A percentile compares a stretch with the other conserved stretches of the same genome.
Evolutionary conservation across 1,140 invertebrate species (phyloP).

Genomic region (Eurosta solidaginis): DNA sequence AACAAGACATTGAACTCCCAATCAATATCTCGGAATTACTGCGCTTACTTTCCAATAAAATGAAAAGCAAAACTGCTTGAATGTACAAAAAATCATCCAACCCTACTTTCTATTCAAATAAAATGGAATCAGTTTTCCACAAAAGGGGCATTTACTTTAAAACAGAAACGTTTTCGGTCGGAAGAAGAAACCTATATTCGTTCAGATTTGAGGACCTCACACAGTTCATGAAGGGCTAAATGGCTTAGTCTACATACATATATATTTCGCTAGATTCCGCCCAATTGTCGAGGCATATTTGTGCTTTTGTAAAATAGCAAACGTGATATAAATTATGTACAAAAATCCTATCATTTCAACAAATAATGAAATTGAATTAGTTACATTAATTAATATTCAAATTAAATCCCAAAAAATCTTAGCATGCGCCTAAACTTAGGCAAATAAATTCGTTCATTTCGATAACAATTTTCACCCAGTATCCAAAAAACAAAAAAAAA

Average conservation of each 20-base stretch:
- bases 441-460: conserved; percentile 22
- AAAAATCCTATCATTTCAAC: neutral
- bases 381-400: neutral
- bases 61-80: too few relatives aligned
- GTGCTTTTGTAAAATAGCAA: neutral
- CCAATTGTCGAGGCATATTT: neutral
- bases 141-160: too few relatives aligned
- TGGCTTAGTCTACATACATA: neutral
- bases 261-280: neutral
- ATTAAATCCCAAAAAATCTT: neutral
- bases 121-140: too few relatives aligned
- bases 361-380: neutral
- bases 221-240: neutral
- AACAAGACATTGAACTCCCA: too few relatives aligned
- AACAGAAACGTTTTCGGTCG: too few relatives aligned
- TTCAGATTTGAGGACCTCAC: neutral
- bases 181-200: too few relatives aligned
- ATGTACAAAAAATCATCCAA: too few relatives aligned
- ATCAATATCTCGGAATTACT: too few relatives aligned
- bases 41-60: too few relatives aligned
- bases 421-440: neutral
- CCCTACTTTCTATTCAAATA: too few relatives aligned
- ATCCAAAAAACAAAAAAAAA: neutral
- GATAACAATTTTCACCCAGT: too few relatives aligned
- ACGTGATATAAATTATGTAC: neutral